Evolutionary conservation across 1,140 invertebrate species (phyloP).

Genomic region (Microplitis demolitor): DNA sequence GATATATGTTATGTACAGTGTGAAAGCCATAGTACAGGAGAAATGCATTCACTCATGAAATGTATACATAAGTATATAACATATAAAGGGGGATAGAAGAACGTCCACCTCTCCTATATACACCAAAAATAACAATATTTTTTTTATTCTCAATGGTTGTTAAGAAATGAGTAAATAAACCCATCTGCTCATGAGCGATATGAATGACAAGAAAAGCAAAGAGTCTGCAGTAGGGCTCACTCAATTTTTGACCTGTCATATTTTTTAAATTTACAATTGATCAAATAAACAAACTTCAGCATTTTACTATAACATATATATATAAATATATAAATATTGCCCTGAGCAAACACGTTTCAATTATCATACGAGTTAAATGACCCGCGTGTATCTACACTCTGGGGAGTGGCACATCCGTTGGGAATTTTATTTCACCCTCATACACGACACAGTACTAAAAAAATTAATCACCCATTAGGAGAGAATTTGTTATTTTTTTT

Average conservation of each 20-base stretch:
- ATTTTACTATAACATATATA: no score
- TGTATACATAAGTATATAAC: not conserved
- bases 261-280: no score
- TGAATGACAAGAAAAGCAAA: constrained; percentile 15
- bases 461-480: not conserved
- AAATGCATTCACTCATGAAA: not conserved
- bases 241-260: no score
- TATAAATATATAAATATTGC: not conserved
- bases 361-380: constrained; percentile 29
- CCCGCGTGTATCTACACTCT: constrained; percentile 11
- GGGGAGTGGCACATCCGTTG: constrained; percentile 27
- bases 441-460: not conserved
- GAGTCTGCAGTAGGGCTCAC: not conserved
- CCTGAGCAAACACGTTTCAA: constrained; percentile 26
- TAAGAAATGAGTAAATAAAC: constrained; percentile 12
- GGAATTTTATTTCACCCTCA: constrained; percentile 18
- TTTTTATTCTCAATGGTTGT: not conserved
- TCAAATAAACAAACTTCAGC: no score
- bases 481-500: not conserved
- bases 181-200: not conserved
- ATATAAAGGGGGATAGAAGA: not conserved
- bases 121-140: constrained; percentile 18
- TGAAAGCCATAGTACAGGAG: not conserved
- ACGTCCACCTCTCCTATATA: not conserved
- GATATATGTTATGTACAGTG: not conserved